Conservation (phyloP, 1,140 invertebrate genomes). For the Pseudomyrmex concolor region DNA sequence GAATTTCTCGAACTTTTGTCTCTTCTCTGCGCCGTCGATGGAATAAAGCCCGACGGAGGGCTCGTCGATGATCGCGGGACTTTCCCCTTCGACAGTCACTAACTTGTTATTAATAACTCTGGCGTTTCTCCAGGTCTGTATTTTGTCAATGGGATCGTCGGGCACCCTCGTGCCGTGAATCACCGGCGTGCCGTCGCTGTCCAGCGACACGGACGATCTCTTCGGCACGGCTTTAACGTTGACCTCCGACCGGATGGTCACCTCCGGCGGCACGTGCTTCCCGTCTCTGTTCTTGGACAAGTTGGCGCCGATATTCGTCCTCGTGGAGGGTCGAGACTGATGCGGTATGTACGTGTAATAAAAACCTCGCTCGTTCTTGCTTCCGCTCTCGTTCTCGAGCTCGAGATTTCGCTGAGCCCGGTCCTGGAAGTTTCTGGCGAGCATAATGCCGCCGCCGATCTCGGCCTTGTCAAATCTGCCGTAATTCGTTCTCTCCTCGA, state of each 20-base stretch:
- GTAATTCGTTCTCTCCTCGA: slow-evolving; percentile 41
- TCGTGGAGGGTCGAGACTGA: slow-evolving; percentile 70
- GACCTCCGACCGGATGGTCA: slow-evolving; percentile 87
- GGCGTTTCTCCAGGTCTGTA: slow-evolving; percentile 93
- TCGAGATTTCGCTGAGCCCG: slow-evolving; percentile 67
- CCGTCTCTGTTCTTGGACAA: slow-evolving; percentile 78
- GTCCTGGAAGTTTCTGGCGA: slow-evolving; percentile 68
- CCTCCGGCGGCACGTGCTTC: slow-evolving; percentile 87
- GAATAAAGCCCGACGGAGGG: neutral
- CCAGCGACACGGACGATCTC: slow-evolving; percentile 82
- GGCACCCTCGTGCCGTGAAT: slow-evolving; percentile 93
- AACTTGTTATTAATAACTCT: slow-evolving; percentile 93
- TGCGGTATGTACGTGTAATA: slow-evolving; percentile 75
- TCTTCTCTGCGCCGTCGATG: slow-evolving; percentile 60
- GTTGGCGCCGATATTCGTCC: slow-evolving; percentile 83
- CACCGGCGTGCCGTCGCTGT: slow-evolving; percentile 90
- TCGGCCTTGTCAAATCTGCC: slow-evolving; percentile 22
- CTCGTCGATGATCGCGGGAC: neutral
- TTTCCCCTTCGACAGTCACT: slow-evolving; percentile 82
- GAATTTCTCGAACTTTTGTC: slow-evolving; percentile 77
- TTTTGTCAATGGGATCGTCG: slow-evolving; percentile 92
- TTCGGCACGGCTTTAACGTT: slow-evolving; percentile 78
- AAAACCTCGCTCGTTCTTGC: neutral
- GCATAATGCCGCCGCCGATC: slow-evolving; percentile 54
- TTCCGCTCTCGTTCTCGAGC: neutral